Base-by-base conservation (phyloP, 1,140 invertebrate genomes). In the Mactra quadrangularis region DNA sequence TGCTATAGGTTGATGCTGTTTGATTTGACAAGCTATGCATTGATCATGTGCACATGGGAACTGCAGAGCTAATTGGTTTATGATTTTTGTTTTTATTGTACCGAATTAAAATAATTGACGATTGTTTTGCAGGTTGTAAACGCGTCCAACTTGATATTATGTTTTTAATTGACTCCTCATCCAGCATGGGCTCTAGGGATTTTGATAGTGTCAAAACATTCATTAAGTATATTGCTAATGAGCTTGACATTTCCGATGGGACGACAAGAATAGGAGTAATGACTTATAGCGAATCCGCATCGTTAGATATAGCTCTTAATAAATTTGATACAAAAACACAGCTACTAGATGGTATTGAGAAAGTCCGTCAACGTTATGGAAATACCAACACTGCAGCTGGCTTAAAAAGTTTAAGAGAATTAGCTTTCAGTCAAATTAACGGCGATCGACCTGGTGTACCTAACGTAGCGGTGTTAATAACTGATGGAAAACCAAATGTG, bases 401-500 rank as follows among this genome's bases (percentile, higher is more conserved):
- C 1, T 68, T 89, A 11, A 81, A 59, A 19, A 60, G 71, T 7
- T 82, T 88, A 68, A 70, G 83, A 60, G 35, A 60, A 11, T 33
- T 64, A 1, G 85, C 85, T 47, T 90, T 90, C 53, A 81, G 27
- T 0, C 11, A 70, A 19, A 55, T 17, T 3, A 79, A 62, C 41
- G 90, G 90, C 15, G 90, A 90, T 68, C 75, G 89, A 45, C 47
- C 75, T 7, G 76, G 82, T 33, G 88, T 88, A 3, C 86, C 87
- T 15, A 90, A 91, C 70, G 86, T 85, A 13, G 81, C 86, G 13
- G 81, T 91, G 27, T 53, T 91, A 25, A 87, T 91, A 33, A 91
- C 90, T 0, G 90, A 91, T 75, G 89, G 89, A 33, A 55, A 66
- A 31, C 29, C 85, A 22, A 86, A 86, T 45, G 38, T 86, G 0